Evolutionary conservation across 2,797 vertebrate genomes (phyloP).

Genomic region (Micropoecilia bifurca): DNA sequence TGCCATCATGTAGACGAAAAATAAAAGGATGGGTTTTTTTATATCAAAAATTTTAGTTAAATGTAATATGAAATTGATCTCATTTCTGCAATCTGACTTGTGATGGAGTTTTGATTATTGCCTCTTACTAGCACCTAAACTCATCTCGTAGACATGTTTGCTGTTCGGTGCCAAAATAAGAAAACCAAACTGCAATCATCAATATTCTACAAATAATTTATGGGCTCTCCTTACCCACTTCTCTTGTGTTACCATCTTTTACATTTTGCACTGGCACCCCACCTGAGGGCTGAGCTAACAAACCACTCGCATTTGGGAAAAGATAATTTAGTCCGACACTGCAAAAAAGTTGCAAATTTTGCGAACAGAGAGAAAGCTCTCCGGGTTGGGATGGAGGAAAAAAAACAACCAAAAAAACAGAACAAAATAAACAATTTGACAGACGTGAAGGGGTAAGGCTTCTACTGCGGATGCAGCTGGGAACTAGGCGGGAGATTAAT

Average conservation of each 20-base stretch:
- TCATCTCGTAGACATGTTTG: background rate
- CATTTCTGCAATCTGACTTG: background rate
- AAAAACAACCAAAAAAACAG: constrained; percentile 17
- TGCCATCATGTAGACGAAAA: background rate
- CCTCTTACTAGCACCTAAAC: background rate
- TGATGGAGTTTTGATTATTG: background rate
- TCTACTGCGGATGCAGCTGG: constrained; percentile 48
- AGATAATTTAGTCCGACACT: constrained; percentile 61
- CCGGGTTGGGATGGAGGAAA: constrained; percentile 17
- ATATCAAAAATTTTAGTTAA: background rate
- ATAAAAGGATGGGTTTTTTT: background rate
- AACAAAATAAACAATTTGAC: constrained; percentile 44
- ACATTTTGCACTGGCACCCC: constrained; percentile 52
- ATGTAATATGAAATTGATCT: background rate
- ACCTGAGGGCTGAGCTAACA: constrained; percentile 59
- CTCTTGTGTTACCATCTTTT: constrained; percentile 34
- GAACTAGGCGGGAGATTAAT: constrained; percentile 45
- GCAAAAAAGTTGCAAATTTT: constrained; percentile 55
- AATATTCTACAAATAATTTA: background rate
- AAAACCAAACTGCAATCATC: background rate
- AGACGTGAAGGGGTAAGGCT: constrained; percentile 20
- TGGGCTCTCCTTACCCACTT: background rate
- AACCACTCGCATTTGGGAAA: constrained; percentile 39
- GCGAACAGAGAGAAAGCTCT: constrained; percentile 29
- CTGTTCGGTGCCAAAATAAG: background rate